Conservation (phyloP, 1,140 invertebrate species). For the Tenebrio molitor region DNA sequence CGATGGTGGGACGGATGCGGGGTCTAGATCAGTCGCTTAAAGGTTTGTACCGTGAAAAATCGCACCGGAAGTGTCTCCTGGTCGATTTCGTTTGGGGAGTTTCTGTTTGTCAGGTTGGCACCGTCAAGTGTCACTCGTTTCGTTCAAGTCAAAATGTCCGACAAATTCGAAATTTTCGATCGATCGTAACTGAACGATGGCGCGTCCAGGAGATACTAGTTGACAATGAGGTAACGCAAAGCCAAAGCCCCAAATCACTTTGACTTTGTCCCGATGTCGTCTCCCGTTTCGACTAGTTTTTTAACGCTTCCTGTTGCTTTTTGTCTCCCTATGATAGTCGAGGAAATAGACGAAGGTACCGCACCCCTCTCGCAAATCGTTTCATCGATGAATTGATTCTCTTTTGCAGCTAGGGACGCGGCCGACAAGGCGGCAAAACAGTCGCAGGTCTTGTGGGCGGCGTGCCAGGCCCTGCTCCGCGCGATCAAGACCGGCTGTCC, state of each 20-base stretch:
- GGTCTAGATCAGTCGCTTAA: constrained; percentile 91
- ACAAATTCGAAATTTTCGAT: no score
- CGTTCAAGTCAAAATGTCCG: no score
- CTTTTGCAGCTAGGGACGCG: constrained; percentile 79
- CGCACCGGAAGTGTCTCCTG: not conserved
- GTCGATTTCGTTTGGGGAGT: no score
- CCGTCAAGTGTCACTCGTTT: no score
- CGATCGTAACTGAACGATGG: no score
- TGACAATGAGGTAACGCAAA: no score
- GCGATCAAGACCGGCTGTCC: constrained; percentile 76
- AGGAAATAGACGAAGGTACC: not conserved
- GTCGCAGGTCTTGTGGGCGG: constrained; percentile 92
- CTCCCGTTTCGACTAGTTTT: no score
- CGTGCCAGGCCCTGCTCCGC: constrained; percentile 87
- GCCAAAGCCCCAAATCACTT: no score
- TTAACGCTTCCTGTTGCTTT: no score
- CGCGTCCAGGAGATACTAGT: no score
- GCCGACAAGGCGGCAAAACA: constrained; percentile 84
- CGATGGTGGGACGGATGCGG: constrained; percentile 84
- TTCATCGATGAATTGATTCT: not conserved
- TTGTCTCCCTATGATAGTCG: not conserved
- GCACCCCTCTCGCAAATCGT: not conserved
- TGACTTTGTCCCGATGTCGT: no score
- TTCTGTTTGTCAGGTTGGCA: no score
- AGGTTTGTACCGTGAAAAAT: constrained; percentile 69